phyloP scores from a whole-genome alignment of 2,888 invertebrate genomes.

The Cremastinae sp. region DNA sequence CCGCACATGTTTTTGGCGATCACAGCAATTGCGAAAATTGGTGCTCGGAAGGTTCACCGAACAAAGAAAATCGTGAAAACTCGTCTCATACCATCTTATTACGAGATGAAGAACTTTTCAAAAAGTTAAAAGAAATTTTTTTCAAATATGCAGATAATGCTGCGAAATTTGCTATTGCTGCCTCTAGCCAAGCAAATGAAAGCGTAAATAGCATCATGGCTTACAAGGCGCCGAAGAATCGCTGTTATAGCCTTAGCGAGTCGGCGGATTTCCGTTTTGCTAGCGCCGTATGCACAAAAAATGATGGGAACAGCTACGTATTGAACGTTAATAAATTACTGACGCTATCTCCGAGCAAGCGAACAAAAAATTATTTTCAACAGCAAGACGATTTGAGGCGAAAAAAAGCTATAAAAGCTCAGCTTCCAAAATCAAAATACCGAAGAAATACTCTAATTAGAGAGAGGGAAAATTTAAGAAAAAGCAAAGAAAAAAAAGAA shows the following conservation, averaged over 20 bases:
- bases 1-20: too few relatives aligned
- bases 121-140: too few relatives aligned
- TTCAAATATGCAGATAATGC: conserved; percentile 25
- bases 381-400: conserved; percentile 9
- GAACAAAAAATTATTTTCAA: too few relatives aligned
- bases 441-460: conserved; percentile 25
- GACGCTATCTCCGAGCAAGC: conserved; percentile 15
- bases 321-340: conserved; percentile 13
- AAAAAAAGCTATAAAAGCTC: conserved; percentile 12
- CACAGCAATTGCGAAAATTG: too few relatives aligned
- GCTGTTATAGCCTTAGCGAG: conserved; percentile 17
- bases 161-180: conserved; percentile 8
- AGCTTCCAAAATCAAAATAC: conserved; percentile 8
- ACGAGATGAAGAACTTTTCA: too few relatives aligned
- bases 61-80: too few relatives aligned
- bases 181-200: conserved; percentile 24
- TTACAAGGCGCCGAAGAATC: conserved; percentile 18
- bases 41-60: too few relatives aligned
- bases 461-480: too few relatives aligned
- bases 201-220: conserved; percentile 21
- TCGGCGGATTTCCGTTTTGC: conserved; percentile 26
- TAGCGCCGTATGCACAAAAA: conserved; percentile 18
- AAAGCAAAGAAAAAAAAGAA: conserved; percentile 27
- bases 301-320: conserved; percentile 24
- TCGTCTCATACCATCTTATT: too few relatives aligned